Evolutionary conservation across 2,797 vertebrate species (phyloP), one percentile per base, ranked within the genome.

Genomic region (Stomatorhinus walkeri): DNA sequence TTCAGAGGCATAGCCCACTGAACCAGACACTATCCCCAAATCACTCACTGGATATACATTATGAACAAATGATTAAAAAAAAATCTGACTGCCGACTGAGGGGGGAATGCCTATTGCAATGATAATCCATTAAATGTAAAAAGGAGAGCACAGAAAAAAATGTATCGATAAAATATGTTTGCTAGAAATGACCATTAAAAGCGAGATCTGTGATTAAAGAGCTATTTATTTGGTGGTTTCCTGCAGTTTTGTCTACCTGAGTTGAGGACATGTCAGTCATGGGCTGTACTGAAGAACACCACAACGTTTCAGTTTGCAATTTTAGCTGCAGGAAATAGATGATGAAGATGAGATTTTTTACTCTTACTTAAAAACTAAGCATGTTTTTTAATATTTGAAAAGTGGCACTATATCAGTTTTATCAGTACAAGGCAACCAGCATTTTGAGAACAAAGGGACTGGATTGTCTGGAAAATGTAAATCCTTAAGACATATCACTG

Each of bases 401-500:
- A 81, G 40, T 81, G 76, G 6, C 36, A 46, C 76, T 43, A 4
- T 81, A 81, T 46, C 40, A n/a, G 36, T 46, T 46, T 46, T 81
- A 19, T 81, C 9, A 14, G 76, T 81, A 81, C 76, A 72, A 36
- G 24, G 4, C 10, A 40, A 81, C 76, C 36, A 46, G 76, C 40
- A 81, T 81, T 81, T 81, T n/a, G 76, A 81, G 76, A 81, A 81
- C 76, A 81, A 81, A 81, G 76, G 76, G 40, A 7, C 76, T n/a
- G 76, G 36, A 81, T 43, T 81, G 76, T 81, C 36, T n/a, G 76
- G 40, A 46, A 81, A 81, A 81, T 81, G 76, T 81, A 43, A 40
- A 81, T 81, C 76, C 76, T 46, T 46, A 81, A 81, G 76, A 46
- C 76, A 81, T 40, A 81, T 81, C 36, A 81, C 9, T 81, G 36